These are phyloP conservation scores for Osmoderma eremita DNA, from an alignment of 2,888 invertebrate species.

Conservation along the genomic window DNA sequence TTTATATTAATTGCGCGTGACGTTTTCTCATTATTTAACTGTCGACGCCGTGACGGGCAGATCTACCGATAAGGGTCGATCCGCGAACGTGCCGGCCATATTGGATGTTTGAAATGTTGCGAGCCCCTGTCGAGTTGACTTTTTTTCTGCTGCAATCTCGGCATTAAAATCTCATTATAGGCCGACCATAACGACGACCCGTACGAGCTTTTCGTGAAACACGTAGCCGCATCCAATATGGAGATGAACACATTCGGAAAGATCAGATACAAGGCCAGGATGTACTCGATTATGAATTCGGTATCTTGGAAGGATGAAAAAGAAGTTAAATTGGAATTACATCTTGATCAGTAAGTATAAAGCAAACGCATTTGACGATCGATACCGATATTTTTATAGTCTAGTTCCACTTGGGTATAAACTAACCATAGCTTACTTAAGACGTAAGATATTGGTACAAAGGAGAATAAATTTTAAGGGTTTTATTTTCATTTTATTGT, in stretches of 20 bases:
- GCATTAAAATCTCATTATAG: conserved; percentile 59
- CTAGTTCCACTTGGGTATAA: too few relatives aligned
- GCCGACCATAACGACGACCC: conserved; percentile 73
- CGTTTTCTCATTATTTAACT: conserved; percentile 59
- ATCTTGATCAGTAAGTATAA: conserved; percentile 77
- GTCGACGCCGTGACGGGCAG: conserved; percentile 51
- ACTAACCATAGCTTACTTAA: too few relatives aligned
- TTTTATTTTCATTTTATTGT: too few relatives aligned
- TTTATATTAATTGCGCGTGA: conserved; percentile 58
- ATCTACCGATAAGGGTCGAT: conserved; percentile 42
- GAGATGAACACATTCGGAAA: conserved; percentile 74
- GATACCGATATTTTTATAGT: too few relatives aligned
- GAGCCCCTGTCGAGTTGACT: neutral
- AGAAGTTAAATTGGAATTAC: conserved; percentile 75
- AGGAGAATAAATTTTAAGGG: too few relatives aligned
- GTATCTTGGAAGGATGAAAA: conserved; percentile 75
- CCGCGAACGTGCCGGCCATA: conserved; percentile 41
- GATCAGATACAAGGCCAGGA: conserved; percentile 72
- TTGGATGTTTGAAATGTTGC: conserved; percentile 27
- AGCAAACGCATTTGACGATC: too few relatives aligned
- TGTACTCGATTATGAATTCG: conserved; percentile 74
- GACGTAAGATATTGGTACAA: too few relatives aligned
- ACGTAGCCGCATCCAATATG: conserved; percentile 54
- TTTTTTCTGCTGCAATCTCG: conserved; percentile 18
- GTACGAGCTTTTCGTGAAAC: conserved; percentile 74